phyloP scores from a whole-genome alignment of 2,888 invertebrate genomes.

The Eutolmus rufibarbis region DNA sequence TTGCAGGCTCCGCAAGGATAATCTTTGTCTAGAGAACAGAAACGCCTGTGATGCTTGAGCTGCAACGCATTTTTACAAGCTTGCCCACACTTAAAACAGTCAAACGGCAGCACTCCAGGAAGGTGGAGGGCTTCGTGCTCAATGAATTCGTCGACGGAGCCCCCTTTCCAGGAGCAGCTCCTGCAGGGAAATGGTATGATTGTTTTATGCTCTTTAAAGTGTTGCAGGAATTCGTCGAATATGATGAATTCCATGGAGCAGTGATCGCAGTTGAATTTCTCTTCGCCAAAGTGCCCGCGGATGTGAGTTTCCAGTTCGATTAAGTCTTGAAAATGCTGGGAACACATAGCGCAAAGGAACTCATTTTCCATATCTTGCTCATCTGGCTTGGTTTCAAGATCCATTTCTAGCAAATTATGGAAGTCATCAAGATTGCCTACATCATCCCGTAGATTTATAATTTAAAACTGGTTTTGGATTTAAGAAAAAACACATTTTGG shows the following conservation, averaged over 20 bases:
- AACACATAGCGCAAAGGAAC: background rate
- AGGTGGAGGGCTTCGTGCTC: constrained; percentile 34
- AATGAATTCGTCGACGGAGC: background rate
- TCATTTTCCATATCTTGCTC: background rate
- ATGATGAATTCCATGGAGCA: background rate
- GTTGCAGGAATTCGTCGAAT: background rate
- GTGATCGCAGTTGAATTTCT: background rate
- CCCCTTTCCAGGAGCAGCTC: background rate
- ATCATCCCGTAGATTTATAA: too few species aligned
- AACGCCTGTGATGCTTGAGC: constrained; percentile 6
- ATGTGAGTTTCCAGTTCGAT: constrained; percentile 12
- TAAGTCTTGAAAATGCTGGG: background rate
- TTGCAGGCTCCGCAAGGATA: constrained; percentile 37
- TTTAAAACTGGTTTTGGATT: background rate
- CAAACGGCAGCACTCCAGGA: background rate
- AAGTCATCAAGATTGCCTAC: background rate
- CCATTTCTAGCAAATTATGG: background rate
- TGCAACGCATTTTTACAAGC: background rate
- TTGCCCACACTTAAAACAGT: constrained; percentile 40
- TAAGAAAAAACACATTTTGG: background rate
- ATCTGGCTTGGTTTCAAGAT: background rate
- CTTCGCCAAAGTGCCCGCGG: constrained; percentile 12
- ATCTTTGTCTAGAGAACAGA: background rate
- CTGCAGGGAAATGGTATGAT: background rate
- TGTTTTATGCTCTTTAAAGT: background rate